Percentiles rank a stretch among this genome's conserved stretches.
Conservation (phyloP, 2,888 invertebrate genomes). For the Orthosia gothica region DNA sequence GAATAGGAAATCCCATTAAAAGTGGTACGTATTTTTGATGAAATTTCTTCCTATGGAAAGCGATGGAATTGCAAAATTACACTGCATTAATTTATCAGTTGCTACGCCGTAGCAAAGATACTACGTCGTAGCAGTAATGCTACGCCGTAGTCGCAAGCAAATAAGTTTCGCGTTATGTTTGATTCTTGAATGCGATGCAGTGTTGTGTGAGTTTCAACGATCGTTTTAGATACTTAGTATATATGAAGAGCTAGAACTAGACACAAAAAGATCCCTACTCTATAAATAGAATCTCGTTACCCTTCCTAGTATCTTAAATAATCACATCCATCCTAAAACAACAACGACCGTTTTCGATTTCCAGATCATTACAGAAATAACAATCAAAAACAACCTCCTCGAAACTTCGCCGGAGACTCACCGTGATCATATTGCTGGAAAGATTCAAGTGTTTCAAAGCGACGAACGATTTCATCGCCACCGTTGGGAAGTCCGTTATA, state of each 20-base stretch:
- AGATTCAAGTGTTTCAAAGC: conserved; percentile 95
- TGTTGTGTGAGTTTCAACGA: not conserved
- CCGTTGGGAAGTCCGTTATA: conserved; percentile 95
- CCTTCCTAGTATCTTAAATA: conserved; percentile 11
- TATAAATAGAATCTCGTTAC: not conserved
- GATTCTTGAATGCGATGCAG: too few relatives aligned
- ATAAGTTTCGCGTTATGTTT: not conserved
- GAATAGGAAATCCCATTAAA: not conserved
- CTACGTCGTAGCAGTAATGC: conserved; percentile 5
- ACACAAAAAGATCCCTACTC: not conserved
- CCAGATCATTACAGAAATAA: conserved; percentile 55
- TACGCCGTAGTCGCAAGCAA: not conserved
- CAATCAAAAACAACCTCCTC: conserved; percentile 41
- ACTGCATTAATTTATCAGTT: not conserved
- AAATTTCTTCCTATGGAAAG: too few relatives aligned
- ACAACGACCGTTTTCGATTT: conserved; percentile 30
- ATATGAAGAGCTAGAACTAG: too few relatives aligned
- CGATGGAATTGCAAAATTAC: not conserved
- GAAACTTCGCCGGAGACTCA: conserved; percentile 79
- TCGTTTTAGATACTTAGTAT: too few relatives aligned
- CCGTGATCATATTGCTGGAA: conserved; percentile 96
- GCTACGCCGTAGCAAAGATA: conserved; percentile 1
- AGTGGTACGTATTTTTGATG: not conserved
- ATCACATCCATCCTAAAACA: conserved; percentile 21
- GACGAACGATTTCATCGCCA: conserved; percentile 94